Conservation (phyloP, 2,888 invertebrate species). For the Crossocerus cetratus region DNA sequence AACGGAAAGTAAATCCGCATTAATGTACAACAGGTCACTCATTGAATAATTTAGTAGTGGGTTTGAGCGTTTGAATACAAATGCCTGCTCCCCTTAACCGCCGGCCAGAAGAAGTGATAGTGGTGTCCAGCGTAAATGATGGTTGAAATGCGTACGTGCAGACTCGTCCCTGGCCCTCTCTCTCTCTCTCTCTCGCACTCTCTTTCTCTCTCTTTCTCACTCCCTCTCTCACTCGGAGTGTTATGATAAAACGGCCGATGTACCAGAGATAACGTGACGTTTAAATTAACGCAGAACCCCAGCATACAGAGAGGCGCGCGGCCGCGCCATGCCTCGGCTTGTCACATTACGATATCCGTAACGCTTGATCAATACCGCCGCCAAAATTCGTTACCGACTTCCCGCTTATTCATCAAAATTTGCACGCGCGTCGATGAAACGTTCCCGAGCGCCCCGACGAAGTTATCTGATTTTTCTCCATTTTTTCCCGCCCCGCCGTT, state of each 20-base stretch:
- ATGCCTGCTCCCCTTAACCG: conserved; percentile 17
- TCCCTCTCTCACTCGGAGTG: conserved; percentile 19
- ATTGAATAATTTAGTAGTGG: conserved; percentile 41
- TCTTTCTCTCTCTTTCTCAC: conserved; percentile 4
- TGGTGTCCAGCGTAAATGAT: conserved; percentile 22
- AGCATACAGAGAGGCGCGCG: neutral
- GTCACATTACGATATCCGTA: conserved; percentile 53
- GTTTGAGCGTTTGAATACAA: conserved; percentile 21
- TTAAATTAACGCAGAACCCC: conserved; percentile 56
- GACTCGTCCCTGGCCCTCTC: neutral
- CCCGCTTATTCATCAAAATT: conserved; percentile 59
- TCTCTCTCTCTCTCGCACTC: conserved; percentile 15
- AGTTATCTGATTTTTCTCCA: conserved; percentile 34
- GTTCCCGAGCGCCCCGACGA: conserved; percentile 26
- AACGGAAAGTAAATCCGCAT: conserved; percentile 16
- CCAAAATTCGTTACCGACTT: conserved; percentile 58
- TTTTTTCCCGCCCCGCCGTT: neutral
- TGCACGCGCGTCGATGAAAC: conserved; percentile 49
- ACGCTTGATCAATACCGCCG: conserved; percentile 52
- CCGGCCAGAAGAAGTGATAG: conserved; percentile 29
- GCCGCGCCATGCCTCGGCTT: conserved; percentile 50
- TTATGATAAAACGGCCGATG: conserved; percentile 54
- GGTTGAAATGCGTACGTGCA: neutral
- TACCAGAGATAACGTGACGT: conserved; percentile 54
- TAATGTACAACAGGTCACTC: conserved; percentile 38